Evolutionary conservation across 2,888 invertebrate species (phyloP).

Genomic region (Coleophora deauratella): DNA sequence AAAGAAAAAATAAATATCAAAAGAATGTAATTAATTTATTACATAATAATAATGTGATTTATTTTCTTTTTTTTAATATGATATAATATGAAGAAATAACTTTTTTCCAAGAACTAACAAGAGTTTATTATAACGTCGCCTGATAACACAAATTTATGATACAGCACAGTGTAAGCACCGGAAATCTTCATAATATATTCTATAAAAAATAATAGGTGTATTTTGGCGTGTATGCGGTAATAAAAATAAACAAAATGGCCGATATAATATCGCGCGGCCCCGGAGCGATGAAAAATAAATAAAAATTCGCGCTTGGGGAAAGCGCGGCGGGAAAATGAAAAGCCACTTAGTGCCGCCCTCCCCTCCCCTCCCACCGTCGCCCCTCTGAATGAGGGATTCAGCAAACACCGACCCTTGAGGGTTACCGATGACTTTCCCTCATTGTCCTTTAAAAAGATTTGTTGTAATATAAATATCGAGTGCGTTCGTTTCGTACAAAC

Average conservation of each 20-base stretch:
- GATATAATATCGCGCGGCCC: constrained; percentile 55
- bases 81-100: too few species aligned
- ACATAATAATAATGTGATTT: too few species aligned
- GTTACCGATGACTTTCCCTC: neutral
- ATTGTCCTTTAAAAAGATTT: neutral
- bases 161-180: neutral
- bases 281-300: constrained; percentile 69
- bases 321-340: constrained; percentile 51
- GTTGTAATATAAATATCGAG: neutral
- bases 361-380: constrained; percentile 34
- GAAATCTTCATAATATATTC: constrained; percentile 37
- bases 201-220: constrained; percentile 56
- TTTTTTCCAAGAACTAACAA: too few species aligned
- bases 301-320: constrained; percentile 43
- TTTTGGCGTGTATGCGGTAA: constrained; percentile 49
- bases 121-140: too few species aligned
- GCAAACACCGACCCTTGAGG: constrained; percentile 15
- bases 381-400: constrained; percentile 33
- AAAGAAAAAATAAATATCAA: too few species aligned
- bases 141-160: too few species aligned
- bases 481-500: neutral
- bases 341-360: constrained; percentile 60
- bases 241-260: constrained; percentile 63
- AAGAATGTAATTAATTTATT: too few species aligned
- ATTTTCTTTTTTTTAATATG: too few species aligned